Evolutionary conservation across 2,797 vertebrate genomes (phyloP).

Genomic region (Neopelma chrysocephalum): DNA sequence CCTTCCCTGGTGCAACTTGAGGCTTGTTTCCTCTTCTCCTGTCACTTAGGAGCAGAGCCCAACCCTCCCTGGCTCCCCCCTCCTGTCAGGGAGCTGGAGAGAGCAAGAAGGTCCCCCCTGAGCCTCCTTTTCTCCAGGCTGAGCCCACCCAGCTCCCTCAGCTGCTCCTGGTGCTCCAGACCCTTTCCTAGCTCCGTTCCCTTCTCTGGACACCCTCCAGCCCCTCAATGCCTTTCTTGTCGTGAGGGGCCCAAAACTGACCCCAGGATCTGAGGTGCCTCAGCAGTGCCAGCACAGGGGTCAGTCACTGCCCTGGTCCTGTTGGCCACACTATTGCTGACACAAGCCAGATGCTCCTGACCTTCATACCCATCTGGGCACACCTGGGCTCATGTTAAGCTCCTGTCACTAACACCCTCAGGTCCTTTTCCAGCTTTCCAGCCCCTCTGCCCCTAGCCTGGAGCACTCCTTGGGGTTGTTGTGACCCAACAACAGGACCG

Average conservation of each 20-base stretch:
- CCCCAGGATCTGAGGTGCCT: not conserved
- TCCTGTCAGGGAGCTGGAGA: not conserved
- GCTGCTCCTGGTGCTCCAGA: not conserved
- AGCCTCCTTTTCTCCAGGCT: not conserved
- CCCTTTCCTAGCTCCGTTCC: not conserved
- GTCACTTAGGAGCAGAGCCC: not conserved
- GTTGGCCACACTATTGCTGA: not conserved
- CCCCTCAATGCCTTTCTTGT: not conserved
- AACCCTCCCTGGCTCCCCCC: not conserved
- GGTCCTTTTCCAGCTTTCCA: not conserved
- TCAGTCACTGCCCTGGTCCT: not conserved
- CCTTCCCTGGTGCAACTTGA: not conserved
- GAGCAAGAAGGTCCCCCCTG: not conserved
- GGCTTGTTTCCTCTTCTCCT: not conserved
- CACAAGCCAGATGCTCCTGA: not conserved
- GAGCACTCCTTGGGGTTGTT: not conserved
- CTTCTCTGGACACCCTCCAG: not conserved
- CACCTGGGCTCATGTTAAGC: not conserved
- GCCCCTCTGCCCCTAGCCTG: not conserved
- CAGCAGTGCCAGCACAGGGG: not conserved
- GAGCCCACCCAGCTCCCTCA: not conserved
- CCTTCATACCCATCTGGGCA: not conserved
- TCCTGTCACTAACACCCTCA: not conserved
- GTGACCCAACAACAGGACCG: not conserved
- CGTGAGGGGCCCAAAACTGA: not conserved